Percentiles rank a stretch among this genome's conserved stretches.
Conservation (phyloP, 1,140 invertebrate genomes). For the Danaus plexippus region DNA sequence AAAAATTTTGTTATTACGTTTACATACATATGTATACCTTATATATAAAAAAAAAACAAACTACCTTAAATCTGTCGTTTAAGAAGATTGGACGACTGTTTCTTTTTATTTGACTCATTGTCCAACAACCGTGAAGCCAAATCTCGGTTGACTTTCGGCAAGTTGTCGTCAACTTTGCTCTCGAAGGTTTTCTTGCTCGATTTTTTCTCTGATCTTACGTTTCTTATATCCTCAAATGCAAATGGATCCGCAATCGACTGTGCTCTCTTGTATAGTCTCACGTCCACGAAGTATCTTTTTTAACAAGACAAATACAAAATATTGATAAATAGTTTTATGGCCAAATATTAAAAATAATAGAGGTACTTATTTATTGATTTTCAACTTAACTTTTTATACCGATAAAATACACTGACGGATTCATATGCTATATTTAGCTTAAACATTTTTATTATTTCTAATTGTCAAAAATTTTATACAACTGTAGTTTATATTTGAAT, state of each 20-base stretch:
- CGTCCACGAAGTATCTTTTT: constrained; percentile 91
- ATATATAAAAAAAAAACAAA: not conserved
- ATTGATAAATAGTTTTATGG: too few species aligned
- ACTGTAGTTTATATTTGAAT: too few species aligned
- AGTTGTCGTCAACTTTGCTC: constrained; percentile 79
- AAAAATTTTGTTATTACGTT: not conserved
- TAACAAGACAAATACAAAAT: too few species aligned
- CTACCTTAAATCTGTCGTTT: constrained; percentile 88
- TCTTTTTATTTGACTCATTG: constrained; percentile 75
- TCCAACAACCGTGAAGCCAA: constrained; percentile 89
- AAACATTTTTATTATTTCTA: too few species aligned
- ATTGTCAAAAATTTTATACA: too few species aligned
- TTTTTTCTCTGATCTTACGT: constrained; percentile 90
- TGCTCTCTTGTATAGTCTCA: constrained; percentile 93
- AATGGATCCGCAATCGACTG: constrained; percentile 93
- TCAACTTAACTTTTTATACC: too few species aligned
- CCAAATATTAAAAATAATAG: too few species aligned
- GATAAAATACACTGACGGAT: too few species aligned
- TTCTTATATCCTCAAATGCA: constrained; percentile 93
- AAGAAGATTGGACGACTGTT: constrained; percentile 77
- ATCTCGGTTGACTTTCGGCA: constrained; percentile 88
- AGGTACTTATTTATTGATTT: too few species aligned
- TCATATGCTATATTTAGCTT: too few species aligned
- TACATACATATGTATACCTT: constrained; percentile 9
- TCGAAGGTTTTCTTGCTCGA: constrained; percentile 84